Base-by-base conservation (phyloP, 2,888 invertebrate genomes). In the Cosmia trapezina region DNA sequence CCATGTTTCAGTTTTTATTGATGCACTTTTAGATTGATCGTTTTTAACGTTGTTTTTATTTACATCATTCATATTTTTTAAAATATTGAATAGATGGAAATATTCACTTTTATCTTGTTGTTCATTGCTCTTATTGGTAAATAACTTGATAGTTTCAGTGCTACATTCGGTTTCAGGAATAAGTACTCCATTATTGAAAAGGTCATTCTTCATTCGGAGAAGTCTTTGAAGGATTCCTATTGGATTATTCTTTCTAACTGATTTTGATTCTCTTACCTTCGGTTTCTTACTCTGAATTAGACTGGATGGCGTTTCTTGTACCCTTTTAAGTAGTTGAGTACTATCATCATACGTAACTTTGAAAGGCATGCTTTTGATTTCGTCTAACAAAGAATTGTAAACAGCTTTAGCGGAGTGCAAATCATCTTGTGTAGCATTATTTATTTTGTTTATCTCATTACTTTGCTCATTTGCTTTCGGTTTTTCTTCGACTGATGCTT, bases 131-230 rank as follows among this genome's bases (percentile, higher is more conserved):
- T 56, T 47, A 17, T 72, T 62, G 11, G 19, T 19, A 17, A 41
- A 17, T 63, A 63, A 37, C 3, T 43, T 65, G 1, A 11, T 41
- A 53, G 41, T 22, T 53, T 60, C 47, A 33, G 47, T 45, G 5
- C 57, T 65, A 43, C 49, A 28, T 70, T 70, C 57, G 2, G 9
- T 59, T 22, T 54, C 45, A 56, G 67, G 6, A 43, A 62, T 28
- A 17, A 59, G 17, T 19, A 47, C 47, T 51, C 63, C 70, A 54
- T 78, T 74, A 51, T 59, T 79, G 37, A 78, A 56, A 45, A 66
- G 81, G 7, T 64, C 63, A 56, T 41, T 64, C 12, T 57, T 73
- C 28, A 53, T 70, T 61, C 41, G 67, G 12, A 81, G 64, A 51
- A 70, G 41, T 12, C 43, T 64, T 2, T 68, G 17, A 14, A 81